Conservation (phyloP, 2,113 vertebrate genomes). For the Etheostoma spectabile region DNA sequence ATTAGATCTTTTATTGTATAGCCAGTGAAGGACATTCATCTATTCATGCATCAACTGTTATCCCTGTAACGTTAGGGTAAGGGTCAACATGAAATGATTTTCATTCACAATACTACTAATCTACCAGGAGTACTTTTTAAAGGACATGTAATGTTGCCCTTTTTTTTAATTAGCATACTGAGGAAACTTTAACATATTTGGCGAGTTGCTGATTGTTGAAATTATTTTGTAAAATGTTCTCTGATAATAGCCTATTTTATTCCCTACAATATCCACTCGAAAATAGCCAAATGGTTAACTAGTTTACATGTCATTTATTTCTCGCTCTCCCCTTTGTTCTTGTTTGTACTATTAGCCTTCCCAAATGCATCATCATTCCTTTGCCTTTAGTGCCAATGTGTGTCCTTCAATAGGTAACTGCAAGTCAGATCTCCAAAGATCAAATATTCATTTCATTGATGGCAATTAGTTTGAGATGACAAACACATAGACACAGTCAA, state of each 20-base stretch:
- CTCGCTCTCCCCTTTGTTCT: not conserved
- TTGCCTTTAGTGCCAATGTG: not conserved
- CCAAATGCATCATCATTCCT: not conserved
- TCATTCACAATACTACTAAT: not conserved
- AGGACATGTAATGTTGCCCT: not conserved
- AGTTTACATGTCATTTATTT: not conserved
- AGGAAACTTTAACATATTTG: not conserved
- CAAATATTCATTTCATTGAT: slow-evolving; percentile 30
- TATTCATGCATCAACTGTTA: not conserved
- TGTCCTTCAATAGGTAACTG: not conserved
- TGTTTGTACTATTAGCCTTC: not conserved
- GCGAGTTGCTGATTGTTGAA: not conserved
- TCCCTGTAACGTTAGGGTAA: not conserved
- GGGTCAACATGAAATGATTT: not conserved
- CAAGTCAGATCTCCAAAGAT: slow-evolving; percentile 26
- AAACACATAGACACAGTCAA: slow-evolving; percentile 24
- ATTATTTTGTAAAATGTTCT: not conserved
- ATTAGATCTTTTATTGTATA: not conserved
- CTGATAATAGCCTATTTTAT: not conserved
- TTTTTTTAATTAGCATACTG: not conserved
- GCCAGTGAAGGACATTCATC: not conserved
- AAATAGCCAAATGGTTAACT: not conserved
- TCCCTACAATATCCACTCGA: not conserved
- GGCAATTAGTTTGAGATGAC: slow-evolving; percentile 43
- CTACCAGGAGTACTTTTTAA: not conserved